Conservation (phyloP, 2,888 invertebrate genomes). For the Cantharis nigra region DNA sequence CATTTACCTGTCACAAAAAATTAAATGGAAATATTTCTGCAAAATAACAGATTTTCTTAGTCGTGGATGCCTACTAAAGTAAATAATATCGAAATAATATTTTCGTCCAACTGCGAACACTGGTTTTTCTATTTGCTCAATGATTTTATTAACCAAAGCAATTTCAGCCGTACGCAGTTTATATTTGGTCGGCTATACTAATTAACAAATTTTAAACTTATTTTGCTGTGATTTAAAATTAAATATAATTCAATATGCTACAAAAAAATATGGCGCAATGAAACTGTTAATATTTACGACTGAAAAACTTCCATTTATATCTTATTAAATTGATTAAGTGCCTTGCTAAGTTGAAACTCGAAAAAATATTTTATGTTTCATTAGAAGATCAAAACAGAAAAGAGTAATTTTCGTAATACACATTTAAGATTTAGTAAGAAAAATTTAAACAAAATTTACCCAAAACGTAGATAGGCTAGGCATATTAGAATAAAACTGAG, state of each 20-base stretch:
- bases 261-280: not conserved
- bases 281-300: not conserved
- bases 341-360: not conserved
- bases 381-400: not conserved
- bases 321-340: not conserved
- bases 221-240: not conserved
- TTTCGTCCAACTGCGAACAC: not conserved
- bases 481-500: no score
- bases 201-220: not conserved
- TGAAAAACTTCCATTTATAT: not conserved
- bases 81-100: not conserved
- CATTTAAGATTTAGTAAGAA: not conserved
- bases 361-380: not conserved
- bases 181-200: not conserved
- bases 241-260: not conserved
- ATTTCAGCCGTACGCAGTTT: not conserved
- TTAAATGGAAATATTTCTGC: no score
- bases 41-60: no score
- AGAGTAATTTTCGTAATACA: not conserved
- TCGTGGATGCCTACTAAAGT: not conserved
- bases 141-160: not conserved
- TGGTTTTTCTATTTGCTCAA: not conserved
- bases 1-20: no score
- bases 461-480: no score
- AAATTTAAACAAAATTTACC: no score